A percentile compares a stretch with the other conserved stretches of the same genome.
These are phyloP conservation scores for Megamerina dolium DNA, from an alignment of 2,888 invertebrate genomes.

Conservation along the genomic window DNA sequence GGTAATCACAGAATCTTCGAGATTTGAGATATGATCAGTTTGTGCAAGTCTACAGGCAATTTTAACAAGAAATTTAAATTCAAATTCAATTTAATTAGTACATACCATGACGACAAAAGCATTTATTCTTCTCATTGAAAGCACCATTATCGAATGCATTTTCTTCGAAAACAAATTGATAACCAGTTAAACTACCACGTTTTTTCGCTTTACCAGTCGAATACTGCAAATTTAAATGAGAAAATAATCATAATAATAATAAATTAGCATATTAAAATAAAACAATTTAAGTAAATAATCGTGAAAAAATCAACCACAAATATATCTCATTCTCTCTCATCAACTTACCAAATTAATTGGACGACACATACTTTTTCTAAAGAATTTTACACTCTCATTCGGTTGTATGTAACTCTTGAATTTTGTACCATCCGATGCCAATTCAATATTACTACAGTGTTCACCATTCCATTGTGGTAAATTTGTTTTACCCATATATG, in stretches of 20 bases:
- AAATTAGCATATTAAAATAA: too few relatives aligned
- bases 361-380: slow-evolving; percentile 78
- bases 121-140: slow-evolving; percentile 66
- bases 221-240: slow-evolving; percentile 16
- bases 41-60: too few relatives aligned
- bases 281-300: background rate
- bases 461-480: slow-evolving; percentile 72
- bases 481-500: slow-evolving; percentile 64
- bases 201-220: slow-evolving; percentile 53
- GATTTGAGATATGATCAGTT: too few relatives aligned
- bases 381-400: slow-evolving; percentile 69
- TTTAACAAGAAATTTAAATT: too few relatives aligned
- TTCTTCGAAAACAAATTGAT: slow-evolving; percentile 69
- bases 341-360: slow-evolving; percentile 67
- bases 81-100: too few relatives aligned
- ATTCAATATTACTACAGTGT: slow-evolving; percentile 69
- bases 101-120: slow-evolving; percentile 69
- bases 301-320: too few relatives aligned
- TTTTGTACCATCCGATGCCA: slow-evolving; percentile 80
- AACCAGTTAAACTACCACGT: slow-evolving; percentile 60
- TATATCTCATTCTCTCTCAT: background rate
- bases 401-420: slow-evolving; percentile 65
- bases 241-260: background rate
- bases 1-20: too few relatives aligned
- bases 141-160: slow-evolving; percentile 74